phyloP scores from a whole-genome alignment of 2,797 vertebrate genomes.

The Anabas testudineus region DNA sequence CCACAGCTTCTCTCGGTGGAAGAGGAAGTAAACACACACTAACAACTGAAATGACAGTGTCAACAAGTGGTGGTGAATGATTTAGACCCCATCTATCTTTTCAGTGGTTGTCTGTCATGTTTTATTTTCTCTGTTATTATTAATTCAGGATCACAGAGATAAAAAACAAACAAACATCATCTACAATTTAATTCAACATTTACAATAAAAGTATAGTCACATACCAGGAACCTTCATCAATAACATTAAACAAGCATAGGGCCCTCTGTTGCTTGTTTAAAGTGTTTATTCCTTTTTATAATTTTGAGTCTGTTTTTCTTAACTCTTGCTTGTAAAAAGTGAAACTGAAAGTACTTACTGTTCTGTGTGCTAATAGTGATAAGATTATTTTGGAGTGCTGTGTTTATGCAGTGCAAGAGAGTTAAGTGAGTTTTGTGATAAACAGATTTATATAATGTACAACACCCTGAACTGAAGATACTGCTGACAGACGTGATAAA shows the following conservation, averaged over 20 bases:
- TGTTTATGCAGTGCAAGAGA: neutral
- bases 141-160: neutral
- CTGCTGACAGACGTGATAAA: neutral
- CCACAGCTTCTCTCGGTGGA: slow-evolving; percentile 34
- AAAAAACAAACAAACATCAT: neutral
- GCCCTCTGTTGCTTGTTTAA: neutral
- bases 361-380: slow-evolving; percentile 12
- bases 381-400: slow-evolving; percentile 2
- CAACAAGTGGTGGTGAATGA: slow-evolving; percentile 22
- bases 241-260: neutral
- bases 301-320: neutral
- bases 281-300: neutral
- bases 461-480: neutral
- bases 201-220: no score
- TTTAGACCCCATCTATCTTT: neutral
- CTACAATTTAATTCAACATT: neutral
- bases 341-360: slow-evolving; percentile 39
- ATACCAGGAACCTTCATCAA: no score
- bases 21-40: slow-evolving; percentile 52
- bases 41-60: slow-evolving; percentile 16
- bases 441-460: neutral
- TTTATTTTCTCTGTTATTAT: neutral
- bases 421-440: neutral
- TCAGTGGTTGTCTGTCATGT: slow-evolving; percentile 3
- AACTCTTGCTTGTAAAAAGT: slow-evolving; percentile 7